Evolutionary conservation across 2,113 vertebrate genomes (phyloP), one percentile per base, ranked within the genome.

Genomic region (Eurystomus gularis): DNA sequence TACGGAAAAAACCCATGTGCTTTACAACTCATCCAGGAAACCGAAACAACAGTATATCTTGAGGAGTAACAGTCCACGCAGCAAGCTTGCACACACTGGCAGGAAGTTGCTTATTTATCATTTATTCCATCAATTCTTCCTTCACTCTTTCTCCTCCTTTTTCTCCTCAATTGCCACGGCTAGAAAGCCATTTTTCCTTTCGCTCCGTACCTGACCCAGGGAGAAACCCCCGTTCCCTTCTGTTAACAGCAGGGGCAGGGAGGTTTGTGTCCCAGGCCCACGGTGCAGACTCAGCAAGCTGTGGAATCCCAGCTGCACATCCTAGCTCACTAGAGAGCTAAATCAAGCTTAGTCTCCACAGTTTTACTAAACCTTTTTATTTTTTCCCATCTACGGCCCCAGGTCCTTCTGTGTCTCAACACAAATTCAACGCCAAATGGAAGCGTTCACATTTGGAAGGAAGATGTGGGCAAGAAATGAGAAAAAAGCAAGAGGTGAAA

Each of bases 91-190:
- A 33, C 58, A 57, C 42, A 28, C 52, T 11, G 17, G 24, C 68
- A 94, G 86, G 60, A 90, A 88, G 62, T 88, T 54, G 84, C 77
- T 90, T 93, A 80, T 93, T 90, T 94, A 91, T 87, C 66, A 52
- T 64, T 66, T 71, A 81, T 90, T 79, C 57, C 57, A 52, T 69
- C 76, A 40, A 24, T 20, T 19, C 64, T 48, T 62, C 49, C 72
- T 92, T 83, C 15, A 2, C 37, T 52, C 68, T 73, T 86, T 71
- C 84, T 58, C 81, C 84, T 82, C 65, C 57, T 24, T 66, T 79
- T 93, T 84, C 80, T 75, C 37, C 80, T 75, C 37, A 57, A 1
- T 44, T 88, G 40, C 55, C 83, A 68, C 39, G 90, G 44, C 49
- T 58, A n/a, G 23, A 51, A 17, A 6, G 24, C 66, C 68, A 21